Base-by-base conservation (phyloP, 2,113 vertebrate genomes). In the Polypterus bichir region DNA sequence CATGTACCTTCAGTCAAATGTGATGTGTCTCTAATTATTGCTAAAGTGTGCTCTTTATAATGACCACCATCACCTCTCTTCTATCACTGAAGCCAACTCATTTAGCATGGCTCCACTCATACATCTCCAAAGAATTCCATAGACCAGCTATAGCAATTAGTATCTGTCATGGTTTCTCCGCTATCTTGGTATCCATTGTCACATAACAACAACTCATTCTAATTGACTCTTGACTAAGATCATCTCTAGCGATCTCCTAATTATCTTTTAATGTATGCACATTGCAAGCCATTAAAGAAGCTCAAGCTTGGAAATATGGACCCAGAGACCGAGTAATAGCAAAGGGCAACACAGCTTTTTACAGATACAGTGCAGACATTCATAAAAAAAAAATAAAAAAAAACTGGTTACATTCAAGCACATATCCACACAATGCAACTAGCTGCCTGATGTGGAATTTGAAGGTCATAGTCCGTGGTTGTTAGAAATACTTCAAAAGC, bases 151-250 rank as follows among this genome's bases (percentile, higher is more conserved):
- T 57, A 69, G 74, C 84, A 86, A 88, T 89, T 86, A 85, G 82
- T 81, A 82, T 77, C 80, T 81, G 78, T 78, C 80, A 83, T 80
- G 73, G 59, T 46, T 62, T 60, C 66, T 73, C 82, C 68, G 79
- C 65, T 82, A 84, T 79, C 68, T 73, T 72, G 71, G 45, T 47
- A 70, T 64, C 68, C 72, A 70, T 69, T 78, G 69, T 74, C 75
- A 81, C 66, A 77, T 71, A 68, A 66, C 71, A 85, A 69, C 76
- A 81, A 75, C 72, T 79, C 74, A 68, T 65, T 78, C 82, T 80
- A 86, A 88, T 76, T 80, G 77, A 85, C 79, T 86, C 79, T 79
- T 58, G 69, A 80, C 77, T 81, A 67, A 71, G 80, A 75, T 79
- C 77, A 78, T 76, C 59, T 54, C 63, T 60, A 58, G 69, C 73